Evolutionary conservation across 2,113 vertebrate genomes (phyloP).

Genomic region (Catagonus wagneri): DNA sequence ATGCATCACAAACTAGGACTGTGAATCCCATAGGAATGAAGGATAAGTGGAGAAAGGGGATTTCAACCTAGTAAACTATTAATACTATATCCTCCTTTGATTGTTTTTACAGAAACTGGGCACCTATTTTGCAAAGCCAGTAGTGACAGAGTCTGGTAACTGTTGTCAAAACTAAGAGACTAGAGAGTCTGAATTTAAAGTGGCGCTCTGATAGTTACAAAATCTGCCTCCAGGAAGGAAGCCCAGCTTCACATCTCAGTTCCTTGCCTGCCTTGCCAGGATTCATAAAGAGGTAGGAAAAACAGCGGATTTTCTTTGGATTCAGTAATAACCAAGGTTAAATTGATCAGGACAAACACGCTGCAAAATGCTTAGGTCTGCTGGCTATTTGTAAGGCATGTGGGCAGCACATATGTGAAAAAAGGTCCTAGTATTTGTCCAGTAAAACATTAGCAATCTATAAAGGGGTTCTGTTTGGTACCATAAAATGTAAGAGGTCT

Average conservation of each 20-base stretch:
- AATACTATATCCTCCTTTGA: not conserved
- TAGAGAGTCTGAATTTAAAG: conserved; percentile 19
- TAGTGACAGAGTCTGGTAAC: not conserved
- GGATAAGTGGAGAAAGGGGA: not conserved
- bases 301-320: not conserved
- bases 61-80: not conserved
- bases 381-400: not conserved
- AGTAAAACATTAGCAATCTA: not conserved
- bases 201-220: not conserved
- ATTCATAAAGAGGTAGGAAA: not conserved
- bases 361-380: not conserved
- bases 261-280: not conserved
- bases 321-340: not conserved
- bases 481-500: not conserved
- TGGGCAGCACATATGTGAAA: not conserved
- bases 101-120: not conserved
- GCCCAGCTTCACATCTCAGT: not conserved
- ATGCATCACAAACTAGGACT: not conserved
- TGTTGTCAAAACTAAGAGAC: conserved; percentile 34
- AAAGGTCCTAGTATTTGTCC: not conserved
- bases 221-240: not conserved
- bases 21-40: not conserved
- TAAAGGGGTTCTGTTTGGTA: not conserved
- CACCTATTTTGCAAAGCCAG: conserved; percentile 12
- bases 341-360: not conserved